Evolutionary conservation across 2,888 invertebrate species (phyloP).

Genomic region (Iselma pallidipennis): DNA sequence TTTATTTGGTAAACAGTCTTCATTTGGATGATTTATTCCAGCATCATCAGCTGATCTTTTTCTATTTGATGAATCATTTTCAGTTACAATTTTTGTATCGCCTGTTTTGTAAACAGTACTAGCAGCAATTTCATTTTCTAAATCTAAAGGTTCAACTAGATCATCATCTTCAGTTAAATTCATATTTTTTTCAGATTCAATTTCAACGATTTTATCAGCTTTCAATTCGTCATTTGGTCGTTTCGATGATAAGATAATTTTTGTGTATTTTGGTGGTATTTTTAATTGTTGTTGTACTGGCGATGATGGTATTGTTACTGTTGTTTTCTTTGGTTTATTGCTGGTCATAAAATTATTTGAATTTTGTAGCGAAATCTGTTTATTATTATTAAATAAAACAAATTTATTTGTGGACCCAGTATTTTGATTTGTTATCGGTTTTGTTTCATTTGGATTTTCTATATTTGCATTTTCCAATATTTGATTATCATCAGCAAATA

Average conservation of each 20-base stretch:
- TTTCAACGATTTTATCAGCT: slow-evolving; percentile 29
- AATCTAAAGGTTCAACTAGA: slow-evolving; percentile 42
- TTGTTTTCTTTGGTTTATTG: slow-evolving; percentile 23
- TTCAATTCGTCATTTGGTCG: slow-evolving; percentile 21
- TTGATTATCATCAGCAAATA: slow-evolving; percentile 65
- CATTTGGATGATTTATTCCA: background rate
- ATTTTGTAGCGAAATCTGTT: slow-evolving; percentile 24
- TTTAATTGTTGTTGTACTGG: slow-evolving; percentile 22
- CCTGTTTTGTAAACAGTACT: slow-evolving; percentile 27
- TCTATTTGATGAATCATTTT: no score
- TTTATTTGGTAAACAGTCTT: background rate
- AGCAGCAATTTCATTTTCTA: slow-evolving; percentile 51
- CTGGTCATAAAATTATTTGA: slow-evolving; percentile 30
- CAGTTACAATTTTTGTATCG: background rate
- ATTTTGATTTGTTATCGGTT: slow-evolving; percentile 11
- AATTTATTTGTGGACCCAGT: slow-evolving; percentile 33
- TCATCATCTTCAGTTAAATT: background rate
- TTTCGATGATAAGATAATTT: slow-evolving; percentile 59
- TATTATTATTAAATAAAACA: slow-evolving; percentile 39
- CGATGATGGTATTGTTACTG: slow-evolving; percentile 15
- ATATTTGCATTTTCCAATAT: slow-evolving; percentile 39
- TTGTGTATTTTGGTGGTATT: slow-evolving; percentile 55
- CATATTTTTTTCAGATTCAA: background rate
- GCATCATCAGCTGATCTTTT: no score
- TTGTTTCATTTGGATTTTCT: slow-evolving; percentile 6